Conservation (phyloP, 2,888 invertebrate species). For the Lordiphosa fenestrarum region DNA sequence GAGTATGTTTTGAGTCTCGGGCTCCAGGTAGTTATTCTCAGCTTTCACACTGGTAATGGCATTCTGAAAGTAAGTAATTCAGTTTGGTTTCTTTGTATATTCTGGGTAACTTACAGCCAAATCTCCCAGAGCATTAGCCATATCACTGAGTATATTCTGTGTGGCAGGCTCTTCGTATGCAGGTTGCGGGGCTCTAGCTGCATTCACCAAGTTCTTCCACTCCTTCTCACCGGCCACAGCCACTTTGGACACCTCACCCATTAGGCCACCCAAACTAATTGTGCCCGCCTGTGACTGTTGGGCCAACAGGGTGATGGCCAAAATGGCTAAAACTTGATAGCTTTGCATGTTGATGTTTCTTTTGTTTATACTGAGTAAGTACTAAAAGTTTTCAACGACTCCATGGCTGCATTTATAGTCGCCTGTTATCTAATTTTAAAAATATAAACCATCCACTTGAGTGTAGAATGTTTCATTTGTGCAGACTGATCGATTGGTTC, state of each 20-base stretch:
- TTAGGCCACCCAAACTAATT: constrained; percentile 24
- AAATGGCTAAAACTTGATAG: constrained; percentile 22
- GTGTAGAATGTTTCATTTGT: constrained; percentile 7
- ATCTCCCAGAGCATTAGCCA: constrained; percentile 17
- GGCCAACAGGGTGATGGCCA: constrained; percentile 28
- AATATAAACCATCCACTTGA: constrained; percentile 18
- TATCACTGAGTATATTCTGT: constrained; percentile 11
- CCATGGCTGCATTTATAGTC: constrained; percentile 38
- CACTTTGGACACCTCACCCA: constrained; percentile 38
- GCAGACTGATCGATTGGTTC: constrained; percentile 10
- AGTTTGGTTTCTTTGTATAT: no score
- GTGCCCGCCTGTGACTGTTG: constrained; percentile 30
- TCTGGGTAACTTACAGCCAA: constrained; percentile 7
- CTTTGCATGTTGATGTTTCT: constrained; percentile 39
- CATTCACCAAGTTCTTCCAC: constrained; percentile 28
- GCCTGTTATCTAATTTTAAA: constrained; percentile 24
- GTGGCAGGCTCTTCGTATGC: constrained; percentile 9
- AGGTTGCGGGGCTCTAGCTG: not conserved
- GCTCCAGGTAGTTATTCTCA: constrained; percentile 17
- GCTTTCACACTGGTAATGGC: constrained; percentile 3
- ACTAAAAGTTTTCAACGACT: constrained; percentile 23
- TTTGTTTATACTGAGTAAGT: constrained; percentile 4
- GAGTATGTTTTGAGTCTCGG: constrained; percentile 19
- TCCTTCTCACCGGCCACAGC: constrained; percentile 38
- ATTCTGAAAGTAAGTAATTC: not conserved